Base-by-base conservation (phyloP, 2,113 vertebrate genomes). In the Pseudopodoces humilis region DNA sequence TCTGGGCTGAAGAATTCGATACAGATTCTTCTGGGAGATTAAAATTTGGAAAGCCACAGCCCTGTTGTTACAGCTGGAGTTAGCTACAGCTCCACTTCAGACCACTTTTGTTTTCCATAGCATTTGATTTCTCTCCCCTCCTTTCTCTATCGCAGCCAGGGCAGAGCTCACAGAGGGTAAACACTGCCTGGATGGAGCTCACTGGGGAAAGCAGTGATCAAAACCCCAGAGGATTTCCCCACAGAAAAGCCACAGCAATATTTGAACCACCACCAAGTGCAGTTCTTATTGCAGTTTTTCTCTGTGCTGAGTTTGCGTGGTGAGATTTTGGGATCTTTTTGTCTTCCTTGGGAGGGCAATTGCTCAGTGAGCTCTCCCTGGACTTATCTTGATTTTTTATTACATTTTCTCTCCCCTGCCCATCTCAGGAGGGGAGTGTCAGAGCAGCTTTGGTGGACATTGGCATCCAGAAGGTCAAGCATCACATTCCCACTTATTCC, bases 61-160 rank as follows among this genome's bases (percentile, higher is more conserved):
- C 35, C 78, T 95, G 92, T 96, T 94, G 85, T 94, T 96, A 94
- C 95, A 96, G 95, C 96, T 95, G 94, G 88, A 96, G 80, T 49
- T 92, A 70, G 90, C 93, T 96, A 86, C 30, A 76, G 86, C 53
- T 89, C 44, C 67, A 25, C 58, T 84, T 84, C 67, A 90, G 53
- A 84, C 21, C 56, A 53, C 63, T 92, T 94, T 87, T 92, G 67
- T 97, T 96, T 96, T 89, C 83, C 27, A 53, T 91, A 86, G 81
- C 39, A 76, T 95, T 96, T 95, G 65, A 96, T 96, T 95, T 92
- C 88, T 83, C 83, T 83, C 37, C 49, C 25, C 55, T 79, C 52
- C 60, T 82, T 82, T 92, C 83, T 76, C 56, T 30, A 35, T 56
- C 10, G 12, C 64, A 76, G 83, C 80, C 62, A 76, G 35, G 41